Evolutionary conservation across 2,888 invertebrate species (phyloP).

Genomic region (Metallyticus violacea): DNA sequence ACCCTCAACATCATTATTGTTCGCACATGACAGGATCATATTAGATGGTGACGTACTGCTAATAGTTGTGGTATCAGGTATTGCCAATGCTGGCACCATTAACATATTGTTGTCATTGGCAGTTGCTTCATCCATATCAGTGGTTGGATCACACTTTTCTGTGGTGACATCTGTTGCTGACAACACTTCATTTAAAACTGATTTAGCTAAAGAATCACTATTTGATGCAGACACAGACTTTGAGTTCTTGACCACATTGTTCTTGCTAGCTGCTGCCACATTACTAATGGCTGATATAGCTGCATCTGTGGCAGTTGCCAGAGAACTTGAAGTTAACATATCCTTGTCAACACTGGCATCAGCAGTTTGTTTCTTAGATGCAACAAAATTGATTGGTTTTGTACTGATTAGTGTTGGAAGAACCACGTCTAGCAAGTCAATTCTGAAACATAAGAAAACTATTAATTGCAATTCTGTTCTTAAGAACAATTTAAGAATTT

Average conservation of each 20-base stretch:
- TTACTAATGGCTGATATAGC: conserved; percentile 20
- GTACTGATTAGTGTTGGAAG: conserved; percentile 3
- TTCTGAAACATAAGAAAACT: neutral
- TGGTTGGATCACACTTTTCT: neutral
- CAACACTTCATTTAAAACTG: neutral
- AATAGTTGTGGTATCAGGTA: neutral
- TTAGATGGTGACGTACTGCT: neutral
- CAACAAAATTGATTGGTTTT: neutral
- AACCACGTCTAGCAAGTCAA: conserved; percentile 14
- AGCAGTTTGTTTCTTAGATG: neutral
- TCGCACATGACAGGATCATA: conserved; percentile 17
- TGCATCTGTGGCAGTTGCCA: conserved; percentile 20
- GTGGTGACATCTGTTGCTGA: neutral
- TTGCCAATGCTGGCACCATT: neutral
- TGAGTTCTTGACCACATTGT: neutral
- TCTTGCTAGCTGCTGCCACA: conserved; percentile 5
- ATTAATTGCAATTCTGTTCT: neutral
- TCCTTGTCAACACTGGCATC: neutral
- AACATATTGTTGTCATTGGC: neutral
- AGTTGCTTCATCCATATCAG: neutral
- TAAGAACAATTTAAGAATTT: neutral
- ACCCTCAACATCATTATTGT: neutral
- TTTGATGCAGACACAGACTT: neutral
- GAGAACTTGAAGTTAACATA: neutral
- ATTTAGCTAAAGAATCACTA: neutral